Percentiles rank a stretch among this genome's conserved stretches.
Conservation (phyloP, 1,140 invertebrate genomes). For the Tyrophagus putrescentiae region DNA sequence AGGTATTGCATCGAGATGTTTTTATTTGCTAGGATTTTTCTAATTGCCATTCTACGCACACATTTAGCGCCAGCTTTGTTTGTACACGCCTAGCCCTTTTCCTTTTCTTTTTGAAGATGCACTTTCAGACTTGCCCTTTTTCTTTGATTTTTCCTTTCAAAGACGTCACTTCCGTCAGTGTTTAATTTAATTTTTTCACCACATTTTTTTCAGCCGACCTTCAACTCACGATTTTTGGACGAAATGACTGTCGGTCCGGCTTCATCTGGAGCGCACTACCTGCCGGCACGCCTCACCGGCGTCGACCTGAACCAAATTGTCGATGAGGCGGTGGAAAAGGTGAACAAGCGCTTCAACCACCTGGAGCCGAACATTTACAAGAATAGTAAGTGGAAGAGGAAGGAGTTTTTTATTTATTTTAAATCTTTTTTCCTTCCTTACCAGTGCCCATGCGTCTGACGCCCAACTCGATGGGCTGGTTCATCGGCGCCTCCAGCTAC, state of each 20-base stretch:
- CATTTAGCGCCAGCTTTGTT: too few species aligned
- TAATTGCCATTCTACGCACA: too few species aligned
- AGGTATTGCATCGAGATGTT: too few species aligned
- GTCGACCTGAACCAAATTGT: conserved; percentile 4
- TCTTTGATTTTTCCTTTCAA: too few species aligned
- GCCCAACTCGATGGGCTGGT: conserved; percentile 39
- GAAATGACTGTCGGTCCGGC: background rate
- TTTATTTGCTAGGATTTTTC: too few species aligned
- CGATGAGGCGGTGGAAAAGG: background rate
- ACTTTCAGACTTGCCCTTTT: too few species aligned
- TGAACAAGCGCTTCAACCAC: background rate
- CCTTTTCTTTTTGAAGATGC: too few species aligned
- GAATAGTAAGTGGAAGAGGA: background rate
- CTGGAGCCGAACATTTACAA: conserved; percentile 7
- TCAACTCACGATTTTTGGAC: conserved; percentile 16
- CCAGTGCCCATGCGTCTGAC: conserved; percentile 34
- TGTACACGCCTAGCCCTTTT: too few species aligned
- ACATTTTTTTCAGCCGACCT: background rate
- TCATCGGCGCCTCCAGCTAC: conserved; percentile 39
- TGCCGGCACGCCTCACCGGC: background rate
- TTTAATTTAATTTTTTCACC: too few species aligned
- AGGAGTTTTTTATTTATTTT: background rate
- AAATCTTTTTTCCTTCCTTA: conserved; percentile 4
- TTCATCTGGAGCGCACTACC: background rate
- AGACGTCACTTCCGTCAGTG: too few species aligned